These are phyloP conservation scores for Triplophysa yarkandensis DNA, from an alignment of 2,797 vertebrate genomes.

Conservation along the genomic window DNA sequence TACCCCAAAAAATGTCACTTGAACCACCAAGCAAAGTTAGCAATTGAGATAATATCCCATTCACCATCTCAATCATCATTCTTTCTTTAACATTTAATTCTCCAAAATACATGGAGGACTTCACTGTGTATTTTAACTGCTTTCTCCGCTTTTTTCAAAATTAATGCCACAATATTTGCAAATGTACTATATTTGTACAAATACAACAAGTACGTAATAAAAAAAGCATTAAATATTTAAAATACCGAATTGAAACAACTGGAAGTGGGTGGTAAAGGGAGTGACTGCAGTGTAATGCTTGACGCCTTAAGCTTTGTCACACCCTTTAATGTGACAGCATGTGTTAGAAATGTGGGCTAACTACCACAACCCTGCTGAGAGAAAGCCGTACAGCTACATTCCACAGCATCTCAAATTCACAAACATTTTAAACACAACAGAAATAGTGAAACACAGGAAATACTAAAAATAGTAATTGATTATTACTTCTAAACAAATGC, in stretches of 20 bases:
- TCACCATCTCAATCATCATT: too few species aligned
- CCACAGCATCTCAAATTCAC: slow-evolving; percentile 56
- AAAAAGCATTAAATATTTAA: neutral
- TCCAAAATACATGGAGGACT: too few species aligned
- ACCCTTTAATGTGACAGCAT: slow-evolving; percentile 57
- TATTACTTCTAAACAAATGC: neutral
- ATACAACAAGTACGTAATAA: too few species aligned
- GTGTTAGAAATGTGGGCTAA: slow-evolving; percentile 58
- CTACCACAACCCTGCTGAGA: slow-evolving; percentile 44
- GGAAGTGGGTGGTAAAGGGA: slow-evolving; percentile 1
- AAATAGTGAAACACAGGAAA: neutral
- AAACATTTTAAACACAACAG: slow-evolving; percentile 39
- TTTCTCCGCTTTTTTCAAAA: too few species aligned
- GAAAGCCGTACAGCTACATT: slow-evolving; percentile 69
- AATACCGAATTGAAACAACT: neutral
- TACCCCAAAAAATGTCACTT: too few species aligned
- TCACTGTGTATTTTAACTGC: too few species aligned
- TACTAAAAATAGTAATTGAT: neutral
- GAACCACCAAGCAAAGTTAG: too few species aligned
- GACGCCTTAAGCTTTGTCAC: slow-evolving; percentile 39
- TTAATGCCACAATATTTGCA: too few species aligned
- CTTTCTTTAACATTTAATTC: too few species aligned
- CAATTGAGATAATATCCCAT: too few species aligned
- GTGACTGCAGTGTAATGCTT: slow-evolving; percentile 12
- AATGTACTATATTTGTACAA: too few species aligned